Conservation (phyloP, 2,888 invertebrate genomes). For the Harpagoxenus sublaevis region DNA sequence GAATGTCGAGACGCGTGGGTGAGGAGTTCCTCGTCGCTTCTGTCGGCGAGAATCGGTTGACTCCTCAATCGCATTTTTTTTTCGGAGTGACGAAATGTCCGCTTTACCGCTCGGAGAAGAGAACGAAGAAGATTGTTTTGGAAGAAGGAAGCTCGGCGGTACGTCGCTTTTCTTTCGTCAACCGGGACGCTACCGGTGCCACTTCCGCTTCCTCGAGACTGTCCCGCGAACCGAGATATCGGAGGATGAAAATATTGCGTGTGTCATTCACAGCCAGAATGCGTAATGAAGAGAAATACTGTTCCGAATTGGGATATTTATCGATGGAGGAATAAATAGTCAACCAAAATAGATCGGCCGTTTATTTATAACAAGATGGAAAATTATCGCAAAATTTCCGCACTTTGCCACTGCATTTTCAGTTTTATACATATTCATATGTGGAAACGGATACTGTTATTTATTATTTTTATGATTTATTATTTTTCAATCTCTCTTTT, state of each 20-base stretch:
- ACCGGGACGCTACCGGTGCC: constrained; percentile 81
- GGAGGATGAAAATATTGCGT: constrained; percentile 14
- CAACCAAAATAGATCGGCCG: background rate
- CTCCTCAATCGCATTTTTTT: constrained; percentile 24
- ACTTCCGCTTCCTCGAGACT: constrained; percentile 78
- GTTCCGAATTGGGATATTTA: background rate
- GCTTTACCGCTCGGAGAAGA: constrained; percentile 27
- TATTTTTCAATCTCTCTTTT: background rate
- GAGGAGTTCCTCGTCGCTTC: constrained; percentile 4
- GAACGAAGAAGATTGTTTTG: constrained; percentile 48
- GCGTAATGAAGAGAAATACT: background rate
- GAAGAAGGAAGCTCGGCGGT: constrained; percentile 81
- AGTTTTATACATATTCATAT: background rate
- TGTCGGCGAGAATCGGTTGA: constrained; percentile 32
- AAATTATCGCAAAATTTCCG: background rate
- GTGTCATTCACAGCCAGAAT: background rate
- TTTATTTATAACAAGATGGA: background rate
- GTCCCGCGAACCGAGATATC: constrained; percentile 61
- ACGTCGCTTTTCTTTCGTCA: constrained; percentile 86
- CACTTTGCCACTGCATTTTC: background rate
- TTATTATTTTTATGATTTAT: background rate
- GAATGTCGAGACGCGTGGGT: constrained; percentile 1
- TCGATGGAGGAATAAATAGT: background rate
- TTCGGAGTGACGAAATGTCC: background rate
- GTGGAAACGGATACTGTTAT: background rate